Conservation (phyloP, 2,888 invertebrate genomes). For the Xanthia icteritia region DNA sequence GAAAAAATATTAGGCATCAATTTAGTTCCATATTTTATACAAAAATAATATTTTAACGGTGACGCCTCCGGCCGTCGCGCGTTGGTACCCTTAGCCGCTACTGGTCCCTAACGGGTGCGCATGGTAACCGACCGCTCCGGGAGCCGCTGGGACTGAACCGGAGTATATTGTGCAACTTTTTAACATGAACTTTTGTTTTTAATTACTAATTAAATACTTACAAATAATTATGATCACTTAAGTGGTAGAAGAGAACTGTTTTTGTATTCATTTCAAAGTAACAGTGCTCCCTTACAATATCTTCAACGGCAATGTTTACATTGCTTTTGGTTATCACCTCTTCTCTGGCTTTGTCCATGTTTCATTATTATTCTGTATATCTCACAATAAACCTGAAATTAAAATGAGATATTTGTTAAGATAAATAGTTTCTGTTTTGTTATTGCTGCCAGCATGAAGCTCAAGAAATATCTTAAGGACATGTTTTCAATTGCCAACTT, state of each 20-base stretch:
- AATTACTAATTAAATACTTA: constrained; percentile 36
- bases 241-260: constrained; percentile 20
- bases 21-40: too few species aligned
- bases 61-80: too few species aligned
- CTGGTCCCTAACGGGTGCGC: too few species aligned
- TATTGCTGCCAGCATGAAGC: background rate
- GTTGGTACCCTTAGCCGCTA: too few species aligned
- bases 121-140: too few species aligned
- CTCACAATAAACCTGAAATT: constrained; percentile 9
- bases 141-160: too few species aligned
- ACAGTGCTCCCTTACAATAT: constrained; percentile 33
- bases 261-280: constrained; percentile 16
- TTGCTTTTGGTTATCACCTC: constrained; percentile 22
- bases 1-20: too few species aligned
- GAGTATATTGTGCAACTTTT: too few species aligned
- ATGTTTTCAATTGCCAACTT: too few species aligned
- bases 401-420: background rate
- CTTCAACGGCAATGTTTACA: constrained; percentile 5
- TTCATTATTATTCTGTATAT: too few species aligned
- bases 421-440: background rate
- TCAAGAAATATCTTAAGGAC: background rate
- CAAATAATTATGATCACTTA: constrained; percentile 59
- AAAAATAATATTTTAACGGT: too few species aligned
- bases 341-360: background rate
- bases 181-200: too few species aligned